Base-by-base conservation (phyloP, 2,797 vertebrate species). In the Natrix natrix region DNA sequence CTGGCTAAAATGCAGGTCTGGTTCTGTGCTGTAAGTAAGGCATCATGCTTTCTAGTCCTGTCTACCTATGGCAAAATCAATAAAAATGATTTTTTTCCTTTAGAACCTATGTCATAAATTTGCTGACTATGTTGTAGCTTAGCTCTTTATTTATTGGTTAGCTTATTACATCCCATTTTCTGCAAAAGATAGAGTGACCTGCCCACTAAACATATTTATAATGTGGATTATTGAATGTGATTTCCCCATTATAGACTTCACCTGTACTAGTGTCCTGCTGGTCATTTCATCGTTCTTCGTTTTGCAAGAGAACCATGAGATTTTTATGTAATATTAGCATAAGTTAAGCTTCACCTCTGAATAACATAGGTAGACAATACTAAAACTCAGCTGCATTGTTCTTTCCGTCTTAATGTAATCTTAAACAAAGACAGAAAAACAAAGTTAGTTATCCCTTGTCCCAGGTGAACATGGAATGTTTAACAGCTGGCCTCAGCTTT, bases 371-470 rank as follows among this genome's bases (percentile, higher is more conserved):
- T 95, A 87, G 94, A 95, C 10, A 4, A 94, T 95, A 94, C 26
- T 56, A 24, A 92, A 86, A 24, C 91, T 91, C 61, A 96, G 26
- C 87, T 87, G 78, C 93, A 95, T 95, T 96, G 90, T 48, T 95
- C 2, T 89, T 93, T 92, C 90, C 87, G 93, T 48, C 93, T 95
- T 94, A 93, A 95, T 91, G 90, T 91, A 93, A 95, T 94, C 96
- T 94, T 94, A 95, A 97, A 88, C 94, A 96, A 95, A 96, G 95
- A 95, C 94, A 95, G 95, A 92, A 96, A 95, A 96, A 96, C 96
- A 95, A n/a, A 48, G 20, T 20, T 52, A 91, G 57, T 52, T 60
- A 88, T 87, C 43, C 43, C 93, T 91, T 95, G 60, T 93, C 87
- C 93, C 8, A 2, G 96, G 91, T 96, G 96, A 93, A 93, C 92